phyloP scores from a whole-genome alignment of 2,888 invertebrate species.

The Junonia oenone region DNA sequence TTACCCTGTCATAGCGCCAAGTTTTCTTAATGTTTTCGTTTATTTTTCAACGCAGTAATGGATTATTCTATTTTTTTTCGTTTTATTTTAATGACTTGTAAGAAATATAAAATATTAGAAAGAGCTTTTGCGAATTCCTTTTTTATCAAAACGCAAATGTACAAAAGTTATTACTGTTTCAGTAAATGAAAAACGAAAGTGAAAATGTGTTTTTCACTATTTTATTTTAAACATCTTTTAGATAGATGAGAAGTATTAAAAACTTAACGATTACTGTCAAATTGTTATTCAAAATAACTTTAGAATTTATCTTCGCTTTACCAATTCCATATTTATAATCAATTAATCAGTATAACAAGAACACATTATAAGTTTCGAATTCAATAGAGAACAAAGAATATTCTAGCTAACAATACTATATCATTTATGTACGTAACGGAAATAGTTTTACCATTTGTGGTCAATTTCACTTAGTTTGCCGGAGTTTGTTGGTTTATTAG shows the following conservation, averaged over 20 bases:
- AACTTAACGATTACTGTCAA: too few species aligned
- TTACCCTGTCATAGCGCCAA: background rate
- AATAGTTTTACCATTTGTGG: background rate
- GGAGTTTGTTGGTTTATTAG: background rate
- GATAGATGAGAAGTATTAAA: too few species aligned
- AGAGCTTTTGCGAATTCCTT: too few species aligned
- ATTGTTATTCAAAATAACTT: too few species aligned
- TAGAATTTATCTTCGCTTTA: background rate
- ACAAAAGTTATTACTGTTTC: too few species aligned
- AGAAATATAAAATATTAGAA: too few species aligned
- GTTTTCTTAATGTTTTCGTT: background rate
- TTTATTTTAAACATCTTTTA: too few species aligned
- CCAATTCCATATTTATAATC: background rate
- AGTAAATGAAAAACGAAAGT: too few species aligned
- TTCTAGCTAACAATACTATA: background rate
- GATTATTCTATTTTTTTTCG: background rate
- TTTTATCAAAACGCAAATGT: too few species aligned
- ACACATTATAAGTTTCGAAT: background rate
- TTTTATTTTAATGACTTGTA: background rate
- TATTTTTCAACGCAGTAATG: background rate
- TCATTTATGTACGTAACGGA: background rate
- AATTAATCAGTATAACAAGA: background rate
- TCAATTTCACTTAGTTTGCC: background rate
- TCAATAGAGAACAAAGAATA: background rate
- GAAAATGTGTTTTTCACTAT: too few species aligned